Evolutionary conservation across 1,140 invertebrate species (phyloP), one percentile per base, ranked within the genome.

Genomic region (Idris sp.): DNA sequence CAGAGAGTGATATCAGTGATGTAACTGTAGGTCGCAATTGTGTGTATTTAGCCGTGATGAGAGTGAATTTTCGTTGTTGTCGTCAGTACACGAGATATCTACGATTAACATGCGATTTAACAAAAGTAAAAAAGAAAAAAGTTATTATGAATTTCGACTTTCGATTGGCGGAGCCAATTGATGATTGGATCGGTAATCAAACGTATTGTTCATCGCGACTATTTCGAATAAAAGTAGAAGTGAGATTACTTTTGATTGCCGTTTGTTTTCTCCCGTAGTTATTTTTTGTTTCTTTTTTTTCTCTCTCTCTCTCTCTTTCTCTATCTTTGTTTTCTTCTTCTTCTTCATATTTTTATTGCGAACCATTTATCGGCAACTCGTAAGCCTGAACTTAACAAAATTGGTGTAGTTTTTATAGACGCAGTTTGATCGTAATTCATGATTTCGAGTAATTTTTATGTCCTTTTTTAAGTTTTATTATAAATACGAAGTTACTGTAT

Each of bases 141-240:
- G 13, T 64, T 49, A 41, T 40, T n/a, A 65, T 13, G 15, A 59
- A 58, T 64, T 61, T 62, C 35, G 67, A 58, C 31, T 69, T 61
- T 61, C 48, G 10, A 18, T 71, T 62, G 67, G 56, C 43, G 49
- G 51, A 35, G 68, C 48, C 58, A 73, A 64, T 59, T 51, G 31
- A 53, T 14, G 4, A 54, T 59, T 64, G 31, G 25, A 68, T 68
- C 59, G 59, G 59, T 56, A 71, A 67, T 58, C 54, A 58, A 74
- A 68, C 62, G 49, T 58, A 68, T 69, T 76, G 59, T 76, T 62
- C 46, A 59, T 76, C 74, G 74, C 56, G 67, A 68, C 43, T 71
- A 61, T 62, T 67, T 72, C 67, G 67, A 76, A 76, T 76, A 72
- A 76, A n/a, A 76, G 67, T 72, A 72, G 62, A 76, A 76, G 68